Evolutionary conservation across 2,797 vertebrate species (phyloP).

Genomic region (Erpetoichthys calabaricus): DNA sequence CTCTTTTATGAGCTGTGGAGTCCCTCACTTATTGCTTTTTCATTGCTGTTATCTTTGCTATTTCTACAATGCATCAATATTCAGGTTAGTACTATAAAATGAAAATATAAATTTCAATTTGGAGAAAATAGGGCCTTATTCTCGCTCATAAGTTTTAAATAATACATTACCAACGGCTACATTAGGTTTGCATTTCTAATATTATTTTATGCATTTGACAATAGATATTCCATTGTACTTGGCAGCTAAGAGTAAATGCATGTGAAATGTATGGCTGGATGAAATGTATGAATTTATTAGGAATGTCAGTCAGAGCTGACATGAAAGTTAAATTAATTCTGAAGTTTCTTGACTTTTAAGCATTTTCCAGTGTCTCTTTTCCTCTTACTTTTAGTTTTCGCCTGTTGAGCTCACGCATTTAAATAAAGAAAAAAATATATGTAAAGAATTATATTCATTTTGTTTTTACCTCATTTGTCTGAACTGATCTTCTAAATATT

Average conservation of each 20-base stretch:
- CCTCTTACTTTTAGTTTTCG: conserved; percentile 40
- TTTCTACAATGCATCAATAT: conserved; percentile 50
- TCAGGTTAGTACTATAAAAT: conserved; percentile 52
- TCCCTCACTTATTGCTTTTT: conserved; percentile 37
- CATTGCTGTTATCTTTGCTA: conserved; percentile 36
- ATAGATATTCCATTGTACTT: conserved; percentile 49
- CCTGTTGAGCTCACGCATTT: conserved; percentile 19
- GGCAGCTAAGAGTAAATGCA: conserved; percentile 40
- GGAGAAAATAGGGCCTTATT: conserved; percentile 62
- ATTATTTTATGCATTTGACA: conserved; percentile 54
- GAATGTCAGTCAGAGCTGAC: conserved; percentile 54
- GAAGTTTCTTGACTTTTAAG: conserved; percentile 41
- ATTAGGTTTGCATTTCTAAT: conserved; percentile 56
- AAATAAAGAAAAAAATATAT: no score
- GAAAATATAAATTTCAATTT: conserved; percentile 72
- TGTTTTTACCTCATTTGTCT: conserved; percentile 14
- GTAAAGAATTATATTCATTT: no score
- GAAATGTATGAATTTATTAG: conserved; percentile 60
- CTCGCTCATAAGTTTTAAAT: conserved; percentile 71
- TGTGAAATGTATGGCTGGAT: conserved; percentile 46
- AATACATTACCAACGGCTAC: conserved; percentile 58
- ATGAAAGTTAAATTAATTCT: conserved; percentile 49
- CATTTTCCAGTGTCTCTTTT: conserved; percentile 32
- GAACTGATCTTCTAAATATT: no score
- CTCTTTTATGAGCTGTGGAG: conserved; percentile 23